Evolutionary conservation across 2,797 vertebrate species (phyloP).

Genomic region (Rachycentron canadum): DNA sequence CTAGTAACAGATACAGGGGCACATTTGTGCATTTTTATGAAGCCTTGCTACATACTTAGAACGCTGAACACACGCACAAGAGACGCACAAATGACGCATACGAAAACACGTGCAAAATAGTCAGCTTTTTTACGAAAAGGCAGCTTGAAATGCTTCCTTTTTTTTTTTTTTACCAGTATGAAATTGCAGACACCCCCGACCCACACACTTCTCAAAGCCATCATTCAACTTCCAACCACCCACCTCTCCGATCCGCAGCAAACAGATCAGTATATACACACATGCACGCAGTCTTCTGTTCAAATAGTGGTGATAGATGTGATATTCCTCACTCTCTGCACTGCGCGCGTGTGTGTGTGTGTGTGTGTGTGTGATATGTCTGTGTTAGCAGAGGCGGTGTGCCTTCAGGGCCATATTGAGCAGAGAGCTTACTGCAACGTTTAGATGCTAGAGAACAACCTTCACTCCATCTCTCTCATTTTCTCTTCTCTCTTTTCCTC

Average conservation of each 20-base stretch:
- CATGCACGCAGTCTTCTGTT: constrained; percentile 76
- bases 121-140: constrained; percentile 62
- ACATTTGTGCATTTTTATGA: constrained; percentile 60
- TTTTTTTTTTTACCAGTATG: constrained; percentile 70
- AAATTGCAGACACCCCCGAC: constrained; percentile 85
- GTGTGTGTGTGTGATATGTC: constrained; percentile 61
- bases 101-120: constrained; percentile 49
- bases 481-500: constrained; percentile 58
- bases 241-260: constrained; percentile 77
- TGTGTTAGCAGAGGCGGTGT: constrained; percentile 83
- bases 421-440: constrained; percentile 80
- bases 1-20: constrained; percentile 58
- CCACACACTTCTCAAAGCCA: constrained; percentile 84
- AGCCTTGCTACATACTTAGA: constrained; percentile 37
- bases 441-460: constrained; percentile 80
- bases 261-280: constrained; percentile 77
- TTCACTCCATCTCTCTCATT: constrained; percentile 74
- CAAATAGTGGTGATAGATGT: constrained; percentile 83
- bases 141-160: constrained; percentile 73
- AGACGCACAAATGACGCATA: constrained; percentile 22
- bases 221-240: constrained; percentile 83
- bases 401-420: constrained; percentile 84
- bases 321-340: constrained; percentile 72
- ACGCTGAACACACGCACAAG: constrained; percentile 14
- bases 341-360: constrained; percentile 31